phyloP scores from a whole-genome alignment of 2,888 invertebrate genomes.

The Lamellibrachia satsuma region DNA sequence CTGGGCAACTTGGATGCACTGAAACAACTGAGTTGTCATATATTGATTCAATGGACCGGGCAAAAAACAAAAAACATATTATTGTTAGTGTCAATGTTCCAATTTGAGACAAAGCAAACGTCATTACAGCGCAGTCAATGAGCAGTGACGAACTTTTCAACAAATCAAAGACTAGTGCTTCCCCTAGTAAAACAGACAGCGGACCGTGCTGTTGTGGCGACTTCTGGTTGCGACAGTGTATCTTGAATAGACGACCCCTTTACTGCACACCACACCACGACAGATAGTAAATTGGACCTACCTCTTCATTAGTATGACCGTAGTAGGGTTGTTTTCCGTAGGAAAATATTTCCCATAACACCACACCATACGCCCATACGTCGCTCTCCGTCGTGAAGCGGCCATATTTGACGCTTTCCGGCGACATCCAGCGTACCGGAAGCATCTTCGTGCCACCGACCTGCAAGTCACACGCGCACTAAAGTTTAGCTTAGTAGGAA shows the following conservation, averaged over 20 bases:
- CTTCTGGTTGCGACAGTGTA: no score
- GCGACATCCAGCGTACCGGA: constrained; percentile 68
- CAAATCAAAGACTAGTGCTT: neutral
- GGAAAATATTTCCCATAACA: constrained; percentile 67
- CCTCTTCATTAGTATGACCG: constrained; percentile 67
- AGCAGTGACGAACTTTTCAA: neutral
- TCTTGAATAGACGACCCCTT: neutral
- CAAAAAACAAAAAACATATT: neutral
- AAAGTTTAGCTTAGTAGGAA: no score
- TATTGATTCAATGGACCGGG: neutral
- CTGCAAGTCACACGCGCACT: constrained; percentile 39
- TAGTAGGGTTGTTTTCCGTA: constrained; percentile 67
- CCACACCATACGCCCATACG: constrained; percentile 67
- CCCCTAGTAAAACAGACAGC: no score
- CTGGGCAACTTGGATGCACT: neutral
- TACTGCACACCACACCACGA: neutral
- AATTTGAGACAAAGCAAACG: no score
- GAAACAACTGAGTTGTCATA: neutral
- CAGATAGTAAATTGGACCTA: constrained; percentile 40
- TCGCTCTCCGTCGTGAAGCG: constrained; percentile 67
- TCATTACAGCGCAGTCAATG: neutral
- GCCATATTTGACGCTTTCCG: constrained; percentile 66
- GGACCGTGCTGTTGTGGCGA: no score
- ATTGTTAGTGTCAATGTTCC: neutral
- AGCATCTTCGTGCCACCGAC: constrained; percentile 63